These are phyloP conservation scores for Aphelenchoides bicaudatus DNA, from an alignment of 2,888 invertebrate genomes.

Conservation along the genomic window DNA sequence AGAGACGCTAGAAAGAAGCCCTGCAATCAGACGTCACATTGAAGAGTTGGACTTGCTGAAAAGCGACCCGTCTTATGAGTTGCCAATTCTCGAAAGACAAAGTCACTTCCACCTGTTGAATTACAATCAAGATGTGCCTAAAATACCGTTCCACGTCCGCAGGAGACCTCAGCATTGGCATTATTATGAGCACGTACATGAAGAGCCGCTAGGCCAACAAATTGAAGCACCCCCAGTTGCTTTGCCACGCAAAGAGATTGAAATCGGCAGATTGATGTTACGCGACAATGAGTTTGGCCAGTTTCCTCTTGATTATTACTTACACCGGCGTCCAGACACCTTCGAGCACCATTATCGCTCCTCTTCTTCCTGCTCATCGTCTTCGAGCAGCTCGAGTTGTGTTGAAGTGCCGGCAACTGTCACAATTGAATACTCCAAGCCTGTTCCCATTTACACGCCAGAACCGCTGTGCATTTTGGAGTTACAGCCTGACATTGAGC, in stretches of 20 bases:
- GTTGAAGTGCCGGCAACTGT: too few species aligned
- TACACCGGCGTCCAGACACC: constrained; percentile 1
- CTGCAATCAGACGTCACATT: constrained; percentile 7
- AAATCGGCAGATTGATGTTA: constrained; percentile 10
- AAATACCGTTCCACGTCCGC: constrained; percentile 4
- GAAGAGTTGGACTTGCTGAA: constrained; percentile 4
- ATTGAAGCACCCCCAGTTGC: neutral
- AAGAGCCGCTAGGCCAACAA: neutral
- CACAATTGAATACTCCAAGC: too few species aligned
- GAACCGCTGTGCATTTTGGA: too few species aligned
- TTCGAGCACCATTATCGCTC: constrained; percentile 6
- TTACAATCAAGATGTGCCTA: constrained; percentile 6
- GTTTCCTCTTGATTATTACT: neutral
- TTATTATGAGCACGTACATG: too few species aligned
- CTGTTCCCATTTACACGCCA: too few species aligned
- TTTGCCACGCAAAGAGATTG: neutral
- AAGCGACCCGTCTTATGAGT: neutral
- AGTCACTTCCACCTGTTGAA: constrained; percentile 3
- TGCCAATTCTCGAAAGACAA: neutral
- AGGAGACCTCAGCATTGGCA: neutral
- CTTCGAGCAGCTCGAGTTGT: too few species aligned
- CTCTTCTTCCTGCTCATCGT: neutral
- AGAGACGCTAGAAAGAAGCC: constrained; percentile 2
- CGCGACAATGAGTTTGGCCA: constrained; percentile 14
- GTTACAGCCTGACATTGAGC: too few species aligned